Conservation (phyloP, 2,888 invertebrate species). For the Euplagia quadripunctaria region DNA sequence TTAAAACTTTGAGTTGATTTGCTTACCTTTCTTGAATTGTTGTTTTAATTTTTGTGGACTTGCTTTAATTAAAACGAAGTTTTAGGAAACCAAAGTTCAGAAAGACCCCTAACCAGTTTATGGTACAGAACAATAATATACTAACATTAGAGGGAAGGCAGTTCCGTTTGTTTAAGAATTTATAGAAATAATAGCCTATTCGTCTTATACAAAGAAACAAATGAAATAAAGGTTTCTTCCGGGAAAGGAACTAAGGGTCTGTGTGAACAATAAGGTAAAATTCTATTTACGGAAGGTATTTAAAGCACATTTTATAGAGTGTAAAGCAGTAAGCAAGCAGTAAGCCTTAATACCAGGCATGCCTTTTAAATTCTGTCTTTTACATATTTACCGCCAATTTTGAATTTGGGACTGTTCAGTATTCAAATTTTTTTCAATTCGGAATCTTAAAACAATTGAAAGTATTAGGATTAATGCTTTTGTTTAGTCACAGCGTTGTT, state of each 20-base stretch:
- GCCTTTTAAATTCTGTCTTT: no score
- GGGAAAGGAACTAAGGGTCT: neutral
- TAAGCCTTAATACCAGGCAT: no score
- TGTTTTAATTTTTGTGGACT: constrained; percentile 24
- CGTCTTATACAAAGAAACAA: neutral
- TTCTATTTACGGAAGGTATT: neutral
- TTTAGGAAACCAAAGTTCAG: constrained; percentile 11
- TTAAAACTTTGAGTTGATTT: constrained; percentile 35
- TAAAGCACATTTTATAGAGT: neutral
- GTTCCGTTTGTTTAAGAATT: constrained; percentile 13
- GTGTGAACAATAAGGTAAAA: neutral
- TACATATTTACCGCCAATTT: no score
- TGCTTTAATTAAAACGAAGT: constrained; percentile 31
- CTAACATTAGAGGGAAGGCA: neutral
- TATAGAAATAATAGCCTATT: neutral
- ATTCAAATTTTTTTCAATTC: no score
- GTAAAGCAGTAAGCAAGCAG: neutral
- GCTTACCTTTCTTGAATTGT: constrained; percentile 36
- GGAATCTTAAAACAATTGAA: no score
- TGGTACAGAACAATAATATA: constrained; percentile 12
- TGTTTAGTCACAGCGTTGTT: no score
- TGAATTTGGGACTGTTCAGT: no score
- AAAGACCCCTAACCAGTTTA: constrained; percentile 15
- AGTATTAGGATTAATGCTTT: no score
- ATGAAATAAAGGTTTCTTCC: neutral